phyloP scores from a whole-genome alignment of 2,113 vertebrate species.

The Onychorhynchus coronatus region DNA sequence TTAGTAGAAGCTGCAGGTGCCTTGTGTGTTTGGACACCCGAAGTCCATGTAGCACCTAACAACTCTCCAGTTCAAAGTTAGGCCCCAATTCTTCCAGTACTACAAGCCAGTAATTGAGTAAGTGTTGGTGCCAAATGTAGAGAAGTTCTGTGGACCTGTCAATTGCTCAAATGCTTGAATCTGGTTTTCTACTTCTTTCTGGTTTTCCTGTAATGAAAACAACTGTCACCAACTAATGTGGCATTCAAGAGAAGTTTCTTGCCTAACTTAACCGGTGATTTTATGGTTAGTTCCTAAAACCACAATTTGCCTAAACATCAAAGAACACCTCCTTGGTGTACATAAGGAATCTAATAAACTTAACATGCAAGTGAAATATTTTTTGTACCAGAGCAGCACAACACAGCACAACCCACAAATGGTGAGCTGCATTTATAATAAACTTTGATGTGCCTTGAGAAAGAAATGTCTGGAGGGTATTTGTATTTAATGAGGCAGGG shows the following conservation, averaged over 20 bases:
- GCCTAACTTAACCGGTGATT: not conserved
- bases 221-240: not conserved
- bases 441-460: constrained; percentile 53
- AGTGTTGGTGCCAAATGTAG: not conserved
- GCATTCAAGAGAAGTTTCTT: not conserved
- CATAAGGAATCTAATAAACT: constrained; percentile 56
- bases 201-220: not conserved
- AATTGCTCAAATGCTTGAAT: not conserved
- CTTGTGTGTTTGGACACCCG: not conserved
- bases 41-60: not conserved
- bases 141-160: not conserved
- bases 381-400: constrained; percentile 22
- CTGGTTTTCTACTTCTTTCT: not conserved
- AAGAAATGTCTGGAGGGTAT: constrained; percentile 51
- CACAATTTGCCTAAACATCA: constrained; percentile 41
- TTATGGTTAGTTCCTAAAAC: constrained; percentile 33
- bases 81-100: not conserved
- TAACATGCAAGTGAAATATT: constrained; percentile 46
- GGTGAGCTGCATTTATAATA: constrained; percentile 53
- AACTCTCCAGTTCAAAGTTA: not conserved
- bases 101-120: not conserved
- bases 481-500: constrained; percentile 42
- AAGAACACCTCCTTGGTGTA: constrained; percentile 44
- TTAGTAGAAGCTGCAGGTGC: not conserved
- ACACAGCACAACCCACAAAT: not conserved